phyloP scores from a whole-genome alignment of 2,888 invertebrate genomes.

The Melanostoma mellinum region DNA sequence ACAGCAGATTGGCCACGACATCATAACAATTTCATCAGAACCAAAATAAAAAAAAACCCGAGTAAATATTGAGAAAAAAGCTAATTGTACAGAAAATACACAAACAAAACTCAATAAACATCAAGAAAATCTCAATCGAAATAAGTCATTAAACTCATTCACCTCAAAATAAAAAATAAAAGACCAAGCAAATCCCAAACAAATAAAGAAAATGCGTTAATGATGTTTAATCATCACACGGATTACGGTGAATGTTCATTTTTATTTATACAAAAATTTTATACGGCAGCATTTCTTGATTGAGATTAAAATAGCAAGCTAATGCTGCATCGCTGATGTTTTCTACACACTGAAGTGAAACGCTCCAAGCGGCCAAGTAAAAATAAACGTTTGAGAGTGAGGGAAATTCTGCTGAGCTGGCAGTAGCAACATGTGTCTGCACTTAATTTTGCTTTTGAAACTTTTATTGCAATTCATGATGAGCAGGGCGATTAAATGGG shows the following conservation, averaged over 20 bases:
- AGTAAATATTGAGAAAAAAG: slow-evolving; percentile 11
- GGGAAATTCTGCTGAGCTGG: slow-evolving; percentile 37
- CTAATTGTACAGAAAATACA: slow-evolving; percentile 11
- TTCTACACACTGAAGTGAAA: background rate
- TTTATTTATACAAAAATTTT: slow-evolving; percentile 39
- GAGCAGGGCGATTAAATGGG: slow-evolving; percentile 28
- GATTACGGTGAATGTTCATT: slow-evolving; percentile 46
- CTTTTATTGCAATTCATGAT: slow-evolving; percentile 62
- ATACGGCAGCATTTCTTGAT: slow-evolving; percentile 26
- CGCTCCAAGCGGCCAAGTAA: too few species aligned
- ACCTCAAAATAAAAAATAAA: slow-evolving; percentile 19
- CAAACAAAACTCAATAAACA: slow-evolving; percentile 26
- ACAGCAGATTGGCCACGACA: too few species aligned
- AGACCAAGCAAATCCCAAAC: slow-evolving; percentile 8
- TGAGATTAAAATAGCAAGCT: slow-evolving; percentile 59
- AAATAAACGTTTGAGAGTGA: slow-evolving; percentile 1
- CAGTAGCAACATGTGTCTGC: slow-evolving; percentile 69
- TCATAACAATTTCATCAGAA: too few species aligned
- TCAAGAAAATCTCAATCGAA: slow-evolving; percentile 28
- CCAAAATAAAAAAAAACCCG: background rate
- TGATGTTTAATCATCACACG: slow-evolving; percentile 55
- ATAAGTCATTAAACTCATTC: slow-evolving; percentile 64
- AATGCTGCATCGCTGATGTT: slow-evolving; percentile 19
- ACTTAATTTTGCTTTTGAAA: slow-evolving; percentile 63
- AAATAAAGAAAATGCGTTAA: slow-evolving; percentile 52